Evolutionary conservation across 35 echinoderm and acorn worm genomes (phyloP), one percentile per base, ranked within the genome.

Genomic region (Diadema setosum): DNA sequence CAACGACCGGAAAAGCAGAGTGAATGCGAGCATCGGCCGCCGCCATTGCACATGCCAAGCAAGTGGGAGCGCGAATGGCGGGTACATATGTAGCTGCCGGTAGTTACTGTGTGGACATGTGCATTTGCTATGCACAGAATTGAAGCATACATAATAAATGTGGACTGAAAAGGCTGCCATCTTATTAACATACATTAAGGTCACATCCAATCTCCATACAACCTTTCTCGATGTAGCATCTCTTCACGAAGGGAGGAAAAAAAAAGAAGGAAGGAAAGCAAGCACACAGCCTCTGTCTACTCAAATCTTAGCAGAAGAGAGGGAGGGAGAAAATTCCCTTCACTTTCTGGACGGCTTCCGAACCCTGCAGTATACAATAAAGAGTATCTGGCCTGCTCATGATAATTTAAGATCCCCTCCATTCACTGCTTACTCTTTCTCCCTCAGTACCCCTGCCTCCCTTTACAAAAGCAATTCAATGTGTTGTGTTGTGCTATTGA

Each of bases 391-490:
- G 37, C 63, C 63, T 67, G 63, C 63, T 67, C 63, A 67, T 67
- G 12, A 33, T 60, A 60, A 60, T 60, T 60, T 27, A 20, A 60
- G 63, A 67, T 67, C 37, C 63, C 57, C 14, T 67, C 63, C 63
- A 67, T 67, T 67, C 25, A 67, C n/a, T n/a, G n/a, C n/a, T n/a
- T n/a, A n/a, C 27, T 60, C 57, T 60, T 60, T 55, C 30, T 60
- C 57, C 57, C 57, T 60, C 24, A 67, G 25, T 67, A 67, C 73
- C 73, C 48, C 48, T 52, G n/a, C 48, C n/a, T n/a, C n/a, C 48
- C 48, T 17, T 44, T n/a, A 78, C 73, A 78, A 78, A 42, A 78
- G 73, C 73, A 21, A 78, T 78, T 78, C 73, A 78, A 26, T 78
- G 36, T 26, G 73, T 44, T 42, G 73, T 39, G 40, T 36, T 35